phyloP scores from a whole-genome alignment of 2,888 invertebrate species.

The Mesorhabditis spiculigera region DNA sequence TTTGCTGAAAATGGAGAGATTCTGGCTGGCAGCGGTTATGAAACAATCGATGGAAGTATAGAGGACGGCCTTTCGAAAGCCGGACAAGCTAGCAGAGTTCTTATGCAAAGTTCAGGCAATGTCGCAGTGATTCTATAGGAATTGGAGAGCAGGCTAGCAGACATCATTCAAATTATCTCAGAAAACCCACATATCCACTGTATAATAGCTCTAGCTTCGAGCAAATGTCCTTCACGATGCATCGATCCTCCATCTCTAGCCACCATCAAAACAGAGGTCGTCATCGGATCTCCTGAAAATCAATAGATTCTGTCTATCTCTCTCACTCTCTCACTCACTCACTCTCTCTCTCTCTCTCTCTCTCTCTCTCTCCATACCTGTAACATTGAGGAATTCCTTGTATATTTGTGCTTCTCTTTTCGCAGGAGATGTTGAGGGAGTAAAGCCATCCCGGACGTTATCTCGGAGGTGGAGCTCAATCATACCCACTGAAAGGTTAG shows the following conservation, averaged over 20 bases:
- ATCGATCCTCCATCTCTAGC: constrained; percentile 52
- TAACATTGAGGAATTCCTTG: constrained; percentile 44
- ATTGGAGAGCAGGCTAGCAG: not conserved
- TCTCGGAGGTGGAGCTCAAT: constrained; percentile 31
- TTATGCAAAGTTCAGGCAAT: too few relatives aligned
- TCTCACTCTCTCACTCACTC: too few relatives aligned
- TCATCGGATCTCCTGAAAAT: constrained; percentile 47
- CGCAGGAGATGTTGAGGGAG: constrained; percentile 46
- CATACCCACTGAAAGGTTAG: constrained; percentile 19
- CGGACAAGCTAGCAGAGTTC: too few relatives aligned
- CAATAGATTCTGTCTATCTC: too few relatives aligned
- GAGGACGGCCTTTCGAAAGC: too few relatives aligned
- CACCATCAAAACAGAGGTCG: constrained; percentile 49
- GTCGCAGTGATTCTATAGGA: too few relatives aligned
- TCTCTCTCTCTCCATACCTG: constrained; percentile 22
- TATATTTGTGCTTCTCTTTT: constrained; percentile 42
- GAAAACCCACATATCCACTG: constrained; percentile 21
- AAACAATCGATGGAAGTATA: too few relatives aligned
- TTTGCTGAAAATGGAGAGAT: not conserved
- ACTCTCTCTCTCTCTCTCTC: too few relatives aligned
- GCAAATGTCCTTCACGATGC: constrained; percentile 45
- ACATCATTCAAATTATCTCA: not conserved
- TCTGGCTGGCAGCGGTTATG: not conserved
- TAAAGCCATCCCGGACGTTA: constrained; percentile 54
- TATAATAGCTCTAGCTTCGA: constrained; percentile 30